Base-by-base conservation (phyloP, 2,113 vertebrate genomes). In the Chitala chitala region DNA sequence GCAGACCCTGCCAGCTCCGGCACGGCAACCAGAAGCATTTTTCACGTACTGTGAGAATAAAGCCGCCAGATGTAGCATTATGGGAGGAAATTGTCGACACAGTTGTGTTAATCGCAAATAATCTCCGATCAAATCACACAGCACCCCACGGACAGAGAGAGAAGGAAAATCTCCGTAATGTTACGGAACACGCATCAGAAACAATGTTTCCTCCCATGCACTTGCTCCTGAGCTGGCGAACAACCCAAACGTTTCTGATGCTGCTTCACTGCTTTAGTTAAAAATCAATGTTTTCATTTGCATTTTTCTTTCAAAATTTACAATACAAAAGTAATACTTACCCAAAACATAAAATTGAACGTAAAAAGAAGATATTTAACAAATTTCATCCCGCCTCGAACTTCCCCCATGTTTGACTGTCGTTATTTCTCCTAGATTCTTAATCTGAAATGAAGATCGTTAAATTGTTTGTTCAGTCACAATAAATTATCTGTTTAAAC, bases 321-420 rank as follows among this genome's bases (percentile, higher is more conserved):
- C 40, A 44, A 51, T 22, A 61, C 33, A 24, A 46, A 31, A 59
- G 2, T 20, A 33, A 63, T 26, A 74, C 93, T 96, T 84, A 98
- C 96, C 96, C 95, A 96, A 83, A 96, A 96, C 75, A 93, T 92
- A 87, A 96, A 92, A 89, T 96, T 98, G 92, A 97, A 96, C 13
- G 91, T 78, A 80, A 96, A 94, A 12, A 98, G 93, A 81, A 97
- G 91, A 86, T 95, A 95, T 91, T 98, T 98, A 82, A 96, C 86
- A 82, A 94, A 96, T 84, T 92, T 94, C 92, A 96, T 93, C 75
- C 89, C 90, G 24, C 91, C 93, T 79, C 89, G 89, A 66, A 91
- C 92, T 86, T 92, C 91, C 77, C 93, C 80, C 95, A 97, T 96
- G 75, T 76, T 82, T 1, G 79, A n/a, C 24, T 15, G 5, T 50